Percentiles rank a stretch among this genome's conserved stretches.
Evolutionary conservation across 2,113 vertebrate genomes (phyloP).

Genomic region (Furnarius figulus): DNA sequence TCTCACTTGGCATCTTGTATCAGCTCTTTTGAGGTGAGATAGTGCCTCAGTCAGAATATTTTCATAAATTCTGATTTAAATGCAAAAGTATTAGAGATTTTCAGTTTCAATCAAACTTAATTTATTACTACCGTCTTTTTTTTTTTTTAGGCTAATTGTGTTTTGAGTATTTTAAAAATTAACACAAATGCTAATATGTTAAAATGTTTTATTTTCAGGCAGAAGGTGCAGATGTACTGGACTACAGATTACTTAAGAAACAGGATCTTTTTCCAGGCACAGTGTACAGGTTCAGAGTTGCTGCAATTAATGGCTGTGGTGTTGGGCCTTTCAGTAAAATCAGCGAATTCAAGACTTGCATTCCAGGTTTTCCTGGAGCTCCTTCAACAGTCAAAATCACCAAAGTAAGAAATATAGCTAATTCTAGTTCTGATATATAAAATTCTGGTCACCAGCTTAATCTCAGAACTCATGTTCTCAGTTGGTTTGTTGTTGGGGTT

Average conservation of each 20-base stretch:
- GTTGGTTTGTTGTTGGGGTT: background rate
- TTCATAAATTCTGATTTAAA: background rate
- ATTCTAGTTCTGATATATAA: background rate
- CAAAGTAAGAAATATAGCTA: conserved; percentile 79
- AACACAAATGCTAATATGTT: background rate
- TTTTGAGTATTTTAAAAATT: background rate
- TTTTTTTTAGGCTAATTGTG: background rate
- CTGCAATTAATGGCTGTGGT: conserved; percentile 91
- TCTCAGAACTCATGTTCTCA: background rate
- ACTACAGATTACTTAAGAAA: conserved; percentile 85
- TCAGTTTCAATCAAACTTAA: background rate
- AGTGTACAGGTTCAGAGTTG: conserved; percentile 91
- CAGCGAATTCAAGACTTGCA: conserved; percentile 96
- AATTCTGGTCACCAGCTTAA: background rate
- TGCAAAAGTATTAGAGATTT: background rate
- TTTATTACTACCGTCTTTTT: background rate
- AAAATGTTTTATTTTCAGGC: conserved; percentile 68
- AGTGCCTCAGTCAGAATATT: background rate
- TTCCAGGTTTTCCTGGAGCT: conserved; percentile 95
- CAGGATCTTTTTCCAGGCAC: conserved; percentile 87
- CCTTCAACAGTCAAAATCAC: conserved; percentile 94
- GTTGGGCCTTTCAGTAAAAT: conserved; percentile 90
- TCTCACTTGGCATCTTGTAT: background rate
- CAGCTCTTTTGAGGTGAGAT: background rate
- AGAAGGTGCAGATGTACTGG: conserved; percentile 78